Base-by-base conservation (phyloP, 2,113 vertebrate species). In the Hyla sarda region DNA sequence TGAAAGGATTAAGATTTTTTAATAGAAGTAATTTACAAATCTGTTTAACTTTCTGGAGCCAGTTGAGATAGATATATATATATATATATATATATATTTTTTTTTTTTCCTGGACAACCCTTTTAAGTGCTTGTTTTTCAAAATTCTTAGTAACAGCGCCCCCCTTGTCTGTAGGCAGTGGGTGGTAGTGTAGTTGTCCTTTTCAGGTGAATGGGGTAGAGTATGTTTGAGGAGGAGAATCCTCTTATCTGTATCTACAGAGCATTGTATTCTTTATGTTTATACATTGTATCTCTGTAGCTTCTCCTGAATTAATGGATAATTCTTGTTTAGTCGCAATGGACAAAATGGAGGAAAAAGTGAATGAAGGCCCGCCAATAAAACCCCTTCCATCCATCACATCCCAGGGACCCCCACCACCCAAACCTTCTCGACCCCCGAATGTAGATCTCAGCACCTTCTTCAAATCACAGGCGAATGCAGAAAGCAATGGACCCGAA, bases 361-460 rank as follows among this genome's bases (percentile, higher is more conserved):
- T 32, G 16, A 19, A 23, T 16, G 45, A 45, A 41, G 88, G 41
- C 93, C 93, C 45, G 94, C 76, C 19, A 80, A 86, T 58, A 2
- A 95, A 90, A 87, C 41, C 85, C 52, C 90, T 94, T 45, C 93
- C 93, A 71, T 79, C 93, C 7, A 12, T 80, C 0, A 74, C 87
- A 10, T 88, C 83, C 58, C 90, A 92, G 78, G 93, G 90, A 54
- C 88, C 88, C 10, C 87, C 94, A 76, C 95, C 95, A 71, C 25
- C 58, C 48, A 96, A 96, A 87, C 95, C 94, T 1, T 34, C 56
- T 0, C 94, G 90, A 67, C 94, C 91, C n/a, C 89, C 87, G 0
- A 58, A n/a, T 0, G 83, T 93, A 78, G 88, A 92, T 77, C 90
- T 95, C 30, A 58, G 88, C 34, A 5, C 25, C 85, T 93, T 93